Percentiles rank a stretch among this genome's conserved stretches.
Evolutionary conservation across 2,797 vertebrate species (phyloP).

Genomic region (Eulemur coronatus): DNA sequence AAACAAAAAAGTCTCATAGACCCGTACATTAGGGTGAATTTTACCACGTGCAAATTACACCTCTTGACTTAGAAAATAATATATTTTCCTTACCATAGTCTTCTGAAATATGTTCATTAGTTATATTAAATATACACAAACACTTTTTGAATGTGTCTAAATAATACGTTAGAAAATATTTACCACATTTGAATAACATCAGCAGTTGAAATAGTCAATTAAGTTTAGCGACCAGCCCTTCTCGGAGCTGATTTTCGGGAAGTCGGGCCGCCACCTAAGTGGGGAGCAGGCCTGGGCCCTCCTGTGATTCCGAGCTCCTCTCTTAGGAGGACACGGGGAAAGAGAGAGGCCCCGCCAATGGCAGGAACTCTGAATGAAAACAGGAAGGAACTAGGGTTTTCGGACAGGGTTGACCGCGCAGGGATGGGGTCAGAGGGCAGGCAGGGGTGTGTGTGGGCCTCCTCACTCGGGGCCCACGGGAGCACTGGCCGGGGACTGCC

Average conservation of each 20-base stretch:
- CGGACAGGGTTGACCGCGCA: too few species aligned
- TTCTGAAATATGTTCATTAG: not conserved
- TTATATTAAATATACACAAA: not conserved
- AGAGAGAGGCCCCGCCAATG: not conserved
- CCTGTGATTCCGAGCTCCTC: not conserved
- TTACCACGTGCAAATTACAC: not conserved
- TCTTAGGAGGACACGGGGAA: not conserved
- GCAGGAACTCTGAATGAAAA: not conserved
- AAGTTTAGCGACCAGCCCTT: not conserved
- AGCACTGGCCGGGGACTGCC: not conserved
- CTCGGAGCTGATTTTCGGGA: not conserved
- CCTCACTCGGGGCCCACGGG: not conserved
- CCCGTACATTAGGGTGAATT: not conserved
- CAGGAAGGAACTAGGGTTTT: not conserved
- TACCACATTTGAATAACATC: not conserved
- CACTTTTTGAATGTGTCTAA: not conserved
- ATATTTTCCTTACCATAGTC: not conserved
- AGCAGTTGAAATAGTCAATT: not conserved
- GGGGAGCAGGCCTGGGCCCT: rapidly evolving
- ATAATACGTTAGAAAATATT: not conserved
- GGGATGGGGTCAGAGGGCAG: not conserved
- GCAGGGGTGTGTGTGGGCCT: not conserved
- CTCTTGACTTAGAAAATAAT: not conserved
- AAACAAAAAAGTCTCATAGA: not conserved
- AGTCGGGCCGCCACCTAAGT: not conserved